Conservation (phyloP, 2,797 vertebrate genomes). For the Tauraco hartlaubi region DNA sequence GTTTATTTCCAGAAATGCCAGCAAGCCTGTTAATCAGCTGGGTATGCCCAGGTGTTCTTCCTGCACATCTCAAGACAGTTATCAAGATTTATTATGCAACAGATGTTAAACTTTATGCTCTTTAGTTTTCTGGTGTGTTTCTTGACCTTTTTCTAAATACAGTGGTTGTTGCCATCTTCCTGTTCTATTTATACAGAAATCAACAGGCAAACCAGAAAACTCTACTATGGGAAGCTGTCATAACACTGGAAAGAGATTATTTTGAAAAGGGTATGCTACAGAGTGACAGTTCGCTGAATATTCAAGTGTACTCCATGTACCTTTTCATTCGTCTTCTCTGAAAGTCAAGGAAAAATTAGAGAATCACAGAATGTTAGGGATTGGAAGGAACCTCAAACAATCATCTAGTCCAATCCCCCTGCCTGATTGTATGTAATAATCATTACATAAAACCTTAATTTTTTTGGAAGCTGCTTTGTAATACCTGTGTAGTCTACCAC, state of each 20-base stretch:
- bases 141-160: not conserved
- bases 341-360: not conserved
- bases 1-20: not conserved
- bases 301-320: not conserved
- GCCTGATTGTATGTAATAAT: not conserved
- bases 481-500: not conserved
- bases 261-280: not conserved
- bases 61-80: not conserved
- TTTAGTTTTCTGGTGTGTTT: not conserved
- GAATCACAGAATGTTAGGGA: no score
- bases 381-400: no score
- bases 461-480: not conserved
- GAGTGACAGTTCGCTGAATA: not conserved
- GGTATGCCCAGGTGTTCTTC: not conserved
- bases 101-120: not conserved
- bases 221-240: not conserved
- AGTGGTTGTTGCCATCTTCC: not conserved
- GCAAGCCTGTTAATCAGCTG: not conserved
- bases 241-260: not conserved
- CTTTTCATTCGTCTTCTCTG: not conserved
- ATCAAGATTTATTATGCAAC: not conserved
- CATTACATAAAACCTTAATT: not conserved
- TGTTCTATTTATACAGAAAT: not conserved
- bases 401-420: no score
- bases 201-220: not conserved